Conservation (phyloP, 2,113 vertebrate genomes). For the Talpa occidentalis region DNA sequence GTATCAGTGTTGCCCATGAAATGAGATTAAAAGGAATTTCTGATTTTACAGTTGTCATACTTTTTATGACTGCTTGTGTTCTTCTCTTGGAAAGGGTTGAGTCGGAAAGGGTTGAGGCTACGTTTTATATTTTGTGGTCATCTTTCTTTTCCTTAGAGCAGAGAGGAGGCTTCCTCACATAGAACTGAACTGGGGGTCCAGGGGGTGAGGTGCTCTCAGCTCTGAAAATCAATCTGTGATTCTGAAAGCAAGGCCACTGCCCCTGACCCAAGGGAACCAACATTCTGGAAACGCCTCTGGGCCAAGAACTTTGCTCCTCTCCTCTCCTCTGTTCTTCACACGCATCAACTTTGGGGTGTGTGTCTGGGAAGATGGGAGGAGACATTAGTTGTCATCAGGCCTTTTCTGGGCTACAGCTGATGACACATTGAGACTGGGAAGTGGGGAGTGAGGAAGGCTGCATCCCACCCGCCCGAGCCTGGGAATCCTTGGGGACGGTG, state of each 20-base stretch:
- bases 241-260: neutral
- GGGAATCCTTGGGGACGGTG: neutral
- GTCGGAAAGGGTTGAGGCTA: constrained; percentile 10
- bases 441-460: too few species aligned
- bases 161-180: neutral
- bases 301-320: neutral
- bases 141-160: neutral
- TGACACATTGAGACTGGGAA: neutral
- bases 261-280: neutral
- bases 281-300: neutral
- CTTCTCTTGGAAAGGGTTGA: neutral
- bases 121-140: neutral
- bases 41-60: constrained; percentile 57
- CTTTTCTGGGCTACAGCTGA: neutral
- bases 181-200: neutral
- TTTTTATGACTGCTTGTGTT: neutral
- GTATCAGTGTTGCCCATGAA: constrained; percentile 67
- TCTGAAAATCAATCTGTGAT: neutral
- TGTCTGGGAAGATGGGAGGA: neutral
- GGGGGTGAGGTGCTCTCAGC: neutral
- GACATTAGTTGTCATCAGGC: accelerated
- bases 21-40: constrained; percentile 76
- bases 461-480: neutral
- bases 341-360: neutral
- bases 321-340: neutral